Percentiles rank a stretch among this genome's conserved stretches.
These are phyloP conservation scores for Alethe diademata DNA, from an alignment of 2,113 vertebrate genomes.

Conservation along the genomic window DNA sequence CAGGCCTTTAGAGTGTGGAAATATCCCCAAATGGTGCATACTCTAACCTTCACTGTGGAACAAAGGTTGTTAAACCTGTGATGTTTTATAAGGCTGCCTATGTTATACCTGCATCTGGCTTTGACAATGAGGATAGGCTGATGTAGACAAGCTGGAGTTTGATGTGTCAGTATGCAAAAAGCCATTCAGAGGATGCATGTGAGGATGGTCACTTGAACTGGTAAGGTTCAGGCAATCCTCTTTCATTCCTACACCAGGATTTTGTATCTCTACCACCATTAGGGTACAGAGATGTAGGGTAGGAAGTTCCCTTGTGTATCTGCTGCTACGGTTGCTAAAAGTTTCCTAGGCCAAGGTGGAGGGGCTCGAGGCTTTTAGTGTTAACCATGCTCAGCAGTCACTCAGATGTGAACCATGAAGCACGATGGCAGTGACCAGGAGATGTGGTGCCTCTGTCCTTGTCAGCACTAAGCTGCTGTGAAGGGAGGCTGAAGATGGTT, in stretches of 20 bases:
- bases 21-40: not conserved
- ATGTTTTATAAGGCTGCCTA: not conserved
- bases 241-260: not conserved
- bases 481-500: not conserved
- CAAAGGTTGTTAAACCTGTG: not conserved
- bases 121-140: not conserved
- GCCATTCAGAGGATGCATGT: not conserved
- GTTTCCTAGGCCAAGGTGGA: not conserved
- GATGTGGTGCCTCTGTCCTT: not conserved
- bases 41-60: not conserved
- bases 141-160: not conserved
- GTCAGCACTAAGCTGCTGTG: not conserved
- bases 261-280: not conserved
- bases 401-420: not conserved
- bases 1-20: not conserved
- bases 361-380: not conserved
- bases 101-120: not conserved
- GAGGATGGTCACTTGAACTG: not conserved
- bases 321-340: not conserved
- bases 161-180: not conserved
- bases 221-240: not conserved
- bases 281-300: not conserved
- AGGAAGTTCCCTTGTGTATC: not conserved
- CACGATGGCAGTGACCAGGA: not conserved
- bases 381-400: rapidly evolving